Evolutionary conservation across 1,140 invertebrate genomes (phyloP).

Genomic region (Ptiloglossa arizonensis): DNA sequence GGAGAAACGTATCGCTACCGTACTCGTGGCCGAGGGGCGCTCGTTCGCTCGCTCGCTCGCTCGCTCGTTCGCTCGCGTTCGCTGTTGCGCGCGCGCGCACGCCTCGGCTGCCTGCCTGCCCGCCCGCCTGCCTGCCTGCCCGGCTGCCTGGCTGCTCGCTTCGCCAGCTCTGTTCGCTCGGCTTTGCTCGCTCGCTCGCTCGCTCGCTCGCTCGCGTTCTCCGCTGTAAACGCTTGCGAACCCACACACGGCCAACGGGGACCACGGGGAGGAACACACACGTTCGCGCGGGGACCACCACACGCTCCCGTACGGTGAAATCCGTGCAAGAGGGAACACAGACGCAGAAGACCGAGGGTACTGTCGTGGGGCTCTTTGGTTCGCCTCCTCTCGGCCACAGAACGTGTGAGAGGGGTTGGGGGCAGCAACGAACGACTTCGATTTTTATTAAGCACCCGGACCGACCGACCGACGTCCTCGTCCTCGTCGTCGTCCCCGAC

Average conservation of each 20-base stretch:
- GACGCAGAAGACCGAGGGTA: constrained; percentile 35
- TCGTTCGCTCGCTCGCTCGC: constrained; percentile 28
- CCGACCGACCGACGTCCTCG: constrained; percentile 63
- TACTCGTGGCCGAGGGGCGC: constrained; percentile 73
- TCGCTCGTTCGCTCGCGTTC: constrained; percentile 58
- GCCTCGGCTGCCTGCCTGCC: no score
- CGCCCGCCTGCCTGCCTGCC: no score
- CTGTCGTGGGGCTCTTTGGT: constrained; percentile 1
- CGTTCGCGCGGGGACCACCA: not conserved
- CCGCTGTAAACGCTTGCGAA: no score
- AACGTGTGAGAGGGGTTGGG: constrained; percentile 52
- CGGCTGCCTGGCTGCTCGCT: no score
- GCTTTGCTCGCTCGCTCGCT: no score
- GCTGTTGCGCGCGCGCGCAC: not conserved
- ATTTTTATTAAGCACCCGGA: constrained; percentile 70
- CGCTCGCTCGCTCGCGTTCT: no score
- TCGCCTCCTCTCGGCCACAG: constrained; percentile 33
- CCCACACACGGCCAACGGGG: constrained; percentile 44
- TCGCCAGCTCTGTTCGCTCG: no score
- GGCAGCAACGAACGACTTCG: constrained; percentile 57
- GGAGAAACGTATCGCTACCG: constrained; percentile 81
- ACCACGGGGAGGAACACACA: constrained; percentile 48
- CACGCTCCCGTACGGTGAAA: constrained; percentile 28
- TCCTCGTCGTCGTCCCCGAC: constrained; percentile 31
- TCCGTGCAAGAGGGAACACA: constrained; percentile 50